Evolutionary conservation across 1,140 invertebrate species (phyloP), one percentile per base, ranked within the genome.

Genomic region (Trichonephila clavipes): DNA sequence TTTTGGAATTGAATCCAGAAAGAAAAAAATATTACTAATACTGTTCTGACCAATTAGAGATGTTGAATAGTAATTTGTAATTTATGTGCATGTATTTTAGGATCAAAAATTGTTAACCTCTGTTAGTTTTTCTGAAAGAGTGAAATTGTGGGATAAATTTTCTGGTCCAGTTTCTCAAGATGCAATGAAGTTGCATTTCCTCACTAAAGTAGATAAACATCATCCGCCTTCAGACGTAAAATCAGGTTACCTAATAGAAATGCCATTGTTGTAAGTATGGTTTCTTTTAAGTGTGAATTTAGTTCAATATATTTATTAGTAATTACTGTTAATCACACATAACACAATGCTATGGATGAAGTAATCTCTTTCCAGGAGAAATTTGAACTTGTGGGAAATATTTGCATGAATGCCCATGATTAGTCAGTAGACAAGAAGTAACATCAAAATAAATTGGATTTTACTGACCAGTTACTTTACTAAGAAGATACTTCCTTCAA

Each of bases 71-170:
- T 62, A 77, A 77, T 44, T 12, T 94, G 94, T 59, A 93, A 10
- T 51, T 51, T 12, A 51, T 51, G 51, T 51, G 51, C 10, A 51
- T 51, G 7, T 51, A 51, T 51, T 96, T 12, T 95, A 98, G 97
- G 98, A 99, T 96, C 97, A 98, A 95, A 97, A 98, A 95, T 95
- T 98, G 77, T 96, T 99, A 72, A 97, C 97, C 77, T 97, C 97
- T 3, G 97, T 97, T 94, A 97, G 98, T 83, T 97, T 98, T 1
- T 97, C 98, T 1, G 98, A 99, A 95, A 96, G 98, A 21, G 96
- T 98, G 34, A 97, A 97, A 89, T 95, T 99, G 10, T 99, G 98
- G 98, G 97, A 98, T 95, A 97, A 97, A 95, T 98, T 96, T 34
- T 96, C 97, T 72, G 97, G 97, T 16, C 97, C 97, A 0, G 96